These are phyloP conservation scores for Lutjanus campechanus DNA, from an alignment of 2,797 vertebrate genomes.

Conservation along the genomic window DNA sequence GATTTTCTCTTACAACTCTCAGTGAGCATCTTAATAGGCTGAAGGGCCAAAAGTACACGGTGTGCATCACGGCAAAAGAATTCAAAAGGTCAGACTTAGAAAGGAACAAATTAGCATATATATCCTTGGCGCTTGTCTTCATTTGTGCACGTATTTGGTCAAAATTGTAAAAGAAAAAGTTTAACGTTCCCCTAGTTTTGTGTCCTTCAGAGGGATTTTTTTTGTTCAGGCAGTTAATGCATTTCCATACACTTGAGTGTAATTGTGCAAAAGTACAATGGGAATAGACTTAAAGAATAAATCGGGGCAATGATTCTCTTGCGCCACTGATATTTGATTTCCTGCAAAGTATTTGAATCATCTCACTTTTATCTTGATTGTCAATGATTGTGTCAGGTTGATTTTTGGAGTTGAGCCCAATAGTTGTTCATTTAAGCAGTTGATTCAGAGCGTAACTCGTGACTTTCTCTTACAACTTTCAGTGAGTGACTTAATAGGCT, in stretches of 20 bases:
- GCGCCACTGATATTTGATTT: no score
- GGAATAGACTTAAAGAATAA: no score
- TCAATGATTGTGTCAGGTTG: no score
- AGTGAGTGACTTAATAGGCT: no score
- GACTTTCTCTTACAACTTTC: no score
- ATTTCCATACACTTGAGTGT: background rate
- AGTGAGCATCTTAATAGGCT: background rate
- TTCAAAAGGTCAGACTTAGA: background rate
- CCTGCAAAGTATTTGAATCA: no score
- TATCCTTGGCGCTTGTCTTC: background rate
- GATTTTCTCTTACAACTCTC: background rate
- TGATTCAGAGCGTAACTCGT: no score
- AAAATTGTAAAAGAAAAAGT: background rate
- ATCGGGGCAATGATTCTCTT: no score
- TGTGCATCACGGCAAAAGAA: background rate
- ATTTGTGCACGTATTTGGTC: background rate
- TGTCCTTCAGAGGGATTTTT: background rate
- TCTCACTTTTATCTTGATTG: no score
- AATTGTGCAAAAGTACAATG: background rate
- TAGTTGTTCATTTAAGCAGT: no score
- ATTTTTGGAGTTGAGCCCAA: no score
- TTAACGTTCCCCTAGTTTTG: background rate
- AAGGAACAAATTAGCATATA: background rate
- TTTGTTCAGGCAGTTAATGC: background rate
- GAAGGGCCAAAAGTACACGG: background rate